Conservation (phyloP, 2,797 vertebrate genomes). For the Petrocephalus schoutedeni region DNA sequence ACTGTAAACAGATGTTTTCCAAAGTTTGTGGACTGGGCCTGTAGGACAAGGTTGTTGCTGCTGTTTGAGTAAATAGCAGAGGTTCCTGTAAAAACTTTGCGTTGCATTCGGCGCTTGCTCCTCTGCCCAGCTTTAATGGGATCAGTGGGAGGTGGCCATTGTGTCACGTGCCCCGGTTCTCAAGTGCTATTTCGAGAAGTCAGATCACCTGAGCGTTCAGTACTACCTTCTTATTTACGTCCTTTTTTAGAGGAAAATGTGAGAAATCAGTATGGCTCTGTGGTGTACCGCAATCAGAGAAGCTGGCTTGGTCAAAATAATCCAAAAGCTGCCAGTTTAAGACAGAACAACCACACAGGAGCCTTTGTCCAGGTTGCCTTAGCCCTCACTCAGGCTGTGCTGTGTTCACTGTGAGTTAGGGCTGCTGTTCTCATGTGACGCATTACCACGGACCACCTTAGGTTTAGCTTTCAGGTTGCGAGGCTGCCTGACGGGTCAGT, state of each 20-base stretch:
- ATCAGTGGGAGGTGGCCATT: background rate
- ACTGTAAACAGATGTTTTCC: slow-evolving; percentile 14
- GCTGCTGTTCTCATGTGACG: background rate
- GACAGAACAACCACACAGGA: background rate
- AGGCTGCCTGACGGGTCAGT: background rate
- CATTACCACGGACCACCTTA: background rate
- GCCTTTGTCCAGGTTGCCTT: background rate
- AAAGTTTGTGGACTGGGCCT: background rate
- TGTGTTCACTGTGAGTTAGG: background rate
- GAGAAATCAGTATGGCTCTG: background rate
- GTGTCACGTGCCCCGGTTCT: background rate
- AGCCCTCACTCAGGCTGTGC: background rate
- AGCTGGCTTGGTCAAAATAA: background rate
- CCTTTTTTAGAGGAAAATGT: background rate
- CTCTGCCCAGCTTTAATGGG: background rate
- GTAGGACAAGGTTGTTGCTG: background rate
- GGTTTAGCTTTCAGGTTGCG: background rate
- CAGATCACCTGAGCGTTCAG: background rate
- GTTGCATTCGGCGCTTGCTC: background rate
- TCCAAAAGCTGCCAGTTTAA: background rate
- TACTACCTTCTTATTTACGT: background rate
- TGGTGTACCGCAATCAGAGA: background rate
- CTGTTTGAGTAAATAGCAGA: background rate
- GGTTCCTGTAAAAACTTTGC: background rate
- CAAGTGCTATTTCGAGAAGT: background rate